Evolutionary conservation across 2,888 invertebrate genomes (phyloP).

Genomic region (Lordiphosa andalusiaca): DNA sequence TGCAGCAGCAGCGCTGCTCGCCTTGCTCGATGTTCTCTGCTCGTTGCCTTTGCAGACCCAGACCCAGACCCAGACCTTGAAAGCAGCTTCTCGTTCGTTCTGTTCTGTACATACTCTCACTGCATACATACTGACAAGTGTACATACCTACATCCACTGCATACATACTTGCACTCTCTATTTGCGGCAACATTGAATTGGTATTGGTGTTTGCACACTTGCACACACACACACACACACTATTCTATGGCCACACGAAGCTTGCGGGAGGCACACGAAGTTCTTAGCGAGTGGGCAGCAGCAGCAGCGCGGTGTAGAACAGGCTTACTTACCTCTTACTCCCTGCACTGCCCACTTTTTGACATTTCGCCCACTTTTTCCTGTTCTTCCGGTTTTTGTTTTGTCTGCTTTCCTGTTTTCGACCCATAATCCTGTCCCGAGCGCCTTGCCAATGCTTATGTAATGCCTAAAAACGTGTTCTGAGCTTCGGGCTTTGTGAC

Average conservation of each 20-base stretch:
- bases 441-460: constrained; percentile 50
- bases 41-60: constrained; percentile 26
- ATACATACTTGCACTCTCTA: constrained; percentile 64
- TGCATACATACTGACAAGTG: constrained; percentile 19
- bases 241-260: constrained; percentile 42
- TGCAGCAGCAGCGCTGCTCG: constrained; percentile 11
- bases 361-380: constrained; percentile 77
- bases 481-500: constrained; percentile 58
- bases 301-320: constrained; percentile 5
- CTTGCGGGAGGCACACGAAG: constrained; percentile 1
- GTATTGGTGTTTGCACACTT: constrained; percentile 28
- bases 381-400: constrained; percentile 76
- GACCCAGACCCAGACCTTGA: constrained; percentile 69
- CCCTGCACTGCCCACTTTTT: constrained; percentile 58
- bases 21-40: constrained; percentile 35
- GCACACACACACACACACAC: constrained; percentile 17
- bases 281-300: neutral
- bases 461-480: constrained; percentile 69
- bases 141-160: constrained; percentile 12
- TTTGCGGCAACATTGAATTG: constrained; percentile 35
- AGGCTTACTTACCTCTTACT: constrained; percentile 15
- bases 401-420: constrained; percentile 71
- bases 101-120: constrained; percentile 42
- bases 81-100: constrained; percentile 59
- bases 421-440: constrained; percentile 70